Evolutionary conservation across 1,140 invertebrate species (phyloP).

Genomic region (Bombus ignitus): DNA sequence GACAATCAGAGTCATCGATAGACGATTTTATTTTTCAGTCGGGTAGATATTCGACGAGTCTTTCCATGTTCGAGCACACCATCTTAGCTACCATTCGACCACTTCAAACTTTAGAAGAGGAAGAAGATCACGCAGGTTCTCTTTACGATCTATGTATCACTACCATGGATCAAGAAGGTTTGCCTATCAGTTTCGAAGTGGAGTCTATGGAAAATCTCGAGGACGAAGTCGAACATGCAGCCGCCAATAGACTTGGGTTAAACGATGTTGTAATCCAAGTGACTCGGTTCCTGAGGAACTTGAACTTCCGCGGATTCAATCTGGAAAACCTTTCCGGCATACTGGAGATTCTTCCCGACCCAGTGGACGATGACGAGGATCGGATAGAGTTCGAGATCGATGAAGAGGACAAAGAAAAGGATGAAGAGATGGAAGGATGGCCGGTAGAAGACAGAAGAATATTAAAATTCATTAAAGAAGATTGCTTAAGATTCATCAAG

Average conservation of each 20-base stretch:
- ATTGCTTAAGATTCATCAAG: background rate
- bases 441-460: background rate
- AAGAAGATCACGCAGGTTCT: background rate
- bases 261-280: background rate
- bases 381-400: too few species aligned
- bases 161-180: background rate
- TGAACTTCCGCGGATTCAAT: background rate
- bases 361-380: too few species aligned
- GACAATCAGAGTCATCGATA: background rate
- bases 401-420: background rate
- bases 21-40: constrained; percentile 9
- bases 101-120: background rate
- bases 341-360: background rate
- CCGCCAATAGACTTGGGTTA: background rate
- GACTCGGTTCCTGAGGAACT: background rate
- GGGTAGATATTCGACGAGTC: background rate
- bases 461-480: too few species aligned
- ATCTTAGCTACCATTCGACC: background rate
- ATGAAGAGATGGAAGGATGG: background rate
- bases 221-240: background rate
- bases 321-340: background rate
- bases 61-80: background rate
- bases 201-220: background rate
- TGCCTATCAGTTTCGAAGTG: background rate
- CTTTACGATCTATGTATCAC: constrained; percentile 21